Evolutionary conservation across 2,797 vertebrate species (phyloP), one percentile per base, ranked within the genome.

Genomic region (Otolemur crassicaudatus): DNA sequence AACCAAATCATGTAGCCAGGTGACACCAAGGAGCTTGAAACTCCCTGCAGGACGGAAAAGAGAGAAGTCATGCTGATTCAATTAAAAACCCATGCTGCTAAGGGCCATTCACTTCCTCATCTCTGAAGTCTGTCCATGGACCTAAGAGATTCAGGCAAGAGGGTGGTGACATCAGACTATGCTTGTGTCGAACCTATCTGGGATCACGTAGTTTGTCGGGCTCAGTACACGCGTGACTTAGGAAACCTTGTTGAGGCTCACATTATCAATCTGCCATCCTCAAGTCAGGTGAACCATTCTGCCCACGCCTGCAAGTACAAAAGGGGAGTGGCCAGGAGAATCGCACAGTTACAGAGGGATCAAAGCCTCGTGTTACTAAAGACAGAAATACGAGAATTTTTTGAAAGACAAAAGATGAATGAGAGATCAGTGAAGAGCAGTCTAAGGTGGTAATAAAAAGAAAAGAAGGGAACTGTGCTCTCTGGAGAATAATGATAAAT

Each of bases 401-500:
- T 56, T 75, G 40, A 76, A 95, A 95, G 80, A 61, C 43, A 73
- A 91, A 89, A 90, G 70, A 11, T 63, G 12, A 85, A 93, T 75
- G 19, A 92, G 40, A 97, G 95, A 95, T 56, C 31, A 2, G 49
- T 76, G n/a, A 63, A 91, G 22, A 90, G 19, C 84, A 75, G 29
- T 75, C 70, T 49, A 87, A 77, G 60, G 40, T 40, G n/a, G n/a
- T 34, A 94, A 93, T 5, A 77, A 81, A 70, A 91, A 92, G 14
- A 56, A 72, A 87, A 58, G 20, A 31, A 65, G 31, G 53, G 29
- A 72, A 90, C 19, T 56, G 3, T 65, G 3, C 31, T 76, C 31
- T 96, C 65, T 76, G 70, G n/a, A 49, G 34, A 88, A 76, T 70
- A 19, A 69, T 40, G n/a, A 89, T 46, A 29, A 86, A 80, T 89